These are phyloP conservation scores for Rhinoptilus africanus DNA, from an alignment of 2,113 vertebrate genomes.

Conservation along the genomic window DNA sequence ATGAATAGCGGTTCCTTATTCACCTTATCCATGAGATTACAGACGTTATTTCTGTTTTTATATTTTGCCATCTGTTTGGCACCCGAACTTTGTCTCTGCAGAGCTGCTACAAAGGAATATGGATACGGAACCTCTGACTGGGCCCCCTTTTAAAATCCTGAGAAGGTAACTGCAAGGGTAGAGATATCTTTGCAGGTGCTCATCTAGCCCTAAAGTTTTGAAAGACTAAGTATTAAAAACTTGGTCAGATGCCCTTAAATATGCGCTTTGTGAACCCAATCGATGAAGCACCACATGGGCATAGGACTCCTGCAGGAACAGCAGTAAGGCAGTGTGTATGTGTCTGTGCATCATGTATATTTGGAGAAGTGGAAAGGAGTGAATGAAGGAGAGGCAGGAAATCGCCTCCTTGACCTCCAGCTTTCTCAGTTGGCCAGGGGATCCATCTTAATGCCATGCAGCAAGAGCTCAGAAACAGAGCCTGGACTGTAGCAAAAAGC, in stretches of 20 bases:
- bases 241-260: not conserved
- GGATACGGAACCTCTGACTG: not conserved
- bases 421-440: not conserved
- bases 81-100: not conserved
- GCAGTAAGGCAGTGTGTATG: not conserved
- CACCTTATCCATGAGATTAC: not conserved
- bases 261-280: rapidly evolving
- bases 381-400: not conserved
- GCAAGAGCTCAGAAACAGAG: not conserved
- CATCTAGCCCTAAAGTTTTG: not conserved
- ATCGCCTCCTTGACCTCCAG: not conserved
- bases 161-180: not conserved
- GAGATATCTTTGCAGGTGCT: not conserved
- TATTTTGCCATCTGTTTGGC: not conserved
- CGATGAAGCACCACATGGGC: not conserved
- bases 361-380: not conserved
- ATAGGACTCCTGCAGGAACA: not conserved
- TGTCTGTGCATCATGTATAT: not conserved
- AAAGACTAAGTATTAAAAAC: not conserved
- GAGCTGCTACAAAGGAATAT: not conserved
- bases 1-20: not conserved
- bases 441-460: not conserved
- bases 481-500: not conserved
- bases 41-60: not conserved
- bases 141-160: not conserved